A percentile compares a stretch with the other conserved stretches of the same genome.
Evolutionary conservation across 2,113 vertebrate species (phyloP).

Genomic region (Ellobius talpinus): DNA sequence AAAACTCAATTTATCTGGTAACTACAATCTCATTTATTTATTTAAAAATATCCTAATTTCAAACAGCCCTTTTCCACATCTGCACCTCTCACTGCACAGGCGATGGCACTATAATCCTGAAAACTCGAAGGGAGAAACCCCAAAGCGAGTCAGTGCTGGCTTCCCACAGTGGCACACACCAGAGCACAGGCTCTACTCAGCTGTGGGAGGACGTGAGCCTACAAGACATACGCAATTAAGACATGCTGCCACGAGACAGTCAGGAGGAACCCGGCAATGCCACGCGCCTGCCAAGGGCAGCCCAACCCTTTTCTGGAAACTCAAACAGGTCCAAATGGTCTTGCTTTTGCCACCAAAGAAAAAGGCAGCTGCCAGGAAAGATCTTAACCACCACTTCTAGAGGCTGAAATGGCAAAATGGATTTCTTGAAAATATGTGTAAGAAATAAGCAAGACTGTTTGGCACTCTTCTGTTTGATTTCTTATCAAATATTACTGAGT

Average conservation of each 20-base stretch:
- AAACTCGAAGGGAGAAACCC: background rate
- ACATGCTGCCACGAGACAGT: background rate
- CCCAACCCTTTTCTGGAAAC: background rate
- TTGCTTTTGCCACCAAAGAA: background rate
- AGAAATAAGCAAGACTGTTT: background rate
- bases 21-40: background rate
- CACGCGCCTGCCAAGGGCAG: background rate
- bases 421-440: background rate
- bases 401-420: background rate
- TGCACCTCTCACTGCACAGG: background rate
- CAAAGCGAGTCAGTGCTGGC: background rate
- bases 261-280: background rate
- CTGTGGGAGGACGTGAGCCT: background rate
- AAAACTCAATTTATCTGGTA: background rate
- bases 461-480: background rate
- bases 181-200: background rate
- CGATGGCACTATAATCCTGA: accelerated
- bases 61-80: background rate
- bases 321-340: background rate
- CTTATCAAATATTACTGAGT: background rate
- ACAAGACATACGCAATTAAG: background rate
- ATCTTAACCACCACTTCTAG: background rate
- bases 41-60: background rate
- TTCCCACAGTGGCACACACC: background rate
- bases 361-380: background rate